Conservation (phyloP, 2,888 invertebrate genomes). For the Dynastes grantii region DNA sequence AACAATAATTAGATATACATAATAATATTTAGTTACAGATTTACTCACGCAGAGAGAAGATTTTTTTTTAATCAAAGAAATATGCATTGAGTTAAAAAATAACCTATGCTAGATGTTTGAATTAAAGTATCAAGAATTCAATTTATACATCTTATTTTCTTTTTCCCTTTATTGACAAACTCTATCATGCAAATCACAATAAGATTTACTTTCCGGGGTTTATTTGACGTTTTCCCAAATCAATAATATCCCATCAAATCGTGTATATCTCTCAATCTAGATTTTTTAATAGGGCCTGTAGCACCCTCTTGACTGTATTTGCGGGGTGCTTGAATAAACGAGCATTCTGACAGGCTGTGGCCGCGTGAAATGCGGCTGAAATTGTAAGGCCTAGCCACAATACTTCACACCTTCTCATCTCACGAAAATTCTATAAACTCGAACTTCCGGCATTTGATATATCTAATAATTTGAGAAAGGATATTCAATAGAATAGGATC, state of each 20-base stretch:
- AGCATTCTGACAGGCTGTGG: slow-evolving; percentile 23
- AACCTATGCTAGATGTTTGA: too few relatives aligned
- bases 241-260: background rate
- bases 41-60: too few relatives aligned
- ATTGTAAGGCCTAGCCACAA: slow-evolving; percentile 16
- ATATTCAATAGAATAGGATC: too few relatives aligned
- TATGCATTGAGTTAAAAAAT: too few relatives aligned
- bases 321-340: slow-evolving; percentile 39
- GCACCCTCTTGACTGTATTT: slow-evolving; percentile 33
- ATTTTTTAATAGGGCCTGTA: slow-evolving; percentile 26
- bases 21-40: too few relatives aligned
- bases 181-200: background rate
- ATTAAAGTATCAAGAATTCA: background rate
- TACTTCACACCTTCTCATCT: slow-evolving; percentile 14
- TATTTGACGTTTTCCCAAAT: slow-evolving; percentile 5
- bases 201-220: slow-evolving; percentile 14
- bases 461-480: background rate
- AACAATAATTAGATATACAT: too few relatives aligned
- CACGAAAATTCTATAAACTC: background rate
- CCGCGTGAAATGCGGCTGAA: slow-evolving; percentile 17
- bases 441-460: slow-evolving; percentile 9
- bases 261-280: slow-evolving; percentile 36
- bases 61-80: too few relatives aligned
- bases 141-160: background rate
- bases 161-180: background rate